Base-by-base conservation (phyloP, 2,888 invertebrate genomes). In the Cataglyphis altisquamis region DNA sequence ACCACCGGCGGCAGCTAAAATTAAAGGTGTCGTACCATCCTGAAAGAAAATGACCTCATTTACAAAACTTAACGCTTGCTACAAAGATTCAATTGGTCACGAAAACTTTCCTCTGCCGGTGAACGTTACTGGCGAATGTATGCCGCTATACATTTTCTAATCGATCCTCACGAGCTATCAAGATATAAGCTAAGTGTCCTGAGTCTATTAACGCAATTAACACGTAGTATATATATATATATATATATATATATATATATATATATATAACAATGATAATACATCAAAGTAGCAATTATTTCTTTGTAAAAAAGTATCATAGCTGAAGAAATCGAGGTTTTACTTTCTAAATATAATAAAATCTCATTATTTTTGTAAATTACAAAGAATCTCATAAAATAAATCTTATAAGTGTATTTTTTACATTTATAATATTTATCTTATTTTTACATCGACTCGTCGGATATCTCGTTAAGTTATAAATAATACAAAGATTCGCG, bases 11-110 rank as follows among this genome's bases (percentile, higher is more conserved):
- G 98, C 97, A 1, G 99, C 97, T 93, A 99, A 96, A 94, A 99
- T 98, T 89, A 99, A 96, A 5, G 99, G 98, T 6, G 99, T 98
- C 45, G 99, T 99, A 64, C 98, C 98, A 94, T 99, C 98, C 99
- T 99, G 95, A n/a, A 89, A 86, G 45, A 63, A 68, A 41, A 84
- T 21, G 70, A 74, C 57, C 15, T 48, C 25, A n/a, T 74, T 77
- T 41, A 21, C 29, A 63, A 81, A 82, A 66, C 36, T 41, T 21
- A 52, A 52, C 52, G 52, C 52, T 52, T 39, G 21, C 55, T 70
- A 10, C n/a, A 45, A 84, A n/a, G 62, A 68, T 81, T 68, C 48
- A 57, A 67, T 63, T 52, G 21, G 41, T 39, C 36, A 45, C 66
- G 41, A 63, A 63, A 81, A 62, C 64, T 74, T 63, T 63, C 15